Base-by-base conservation (phyloP, 2,888 invertebrate species). In the Drosophila differens region DNA sequence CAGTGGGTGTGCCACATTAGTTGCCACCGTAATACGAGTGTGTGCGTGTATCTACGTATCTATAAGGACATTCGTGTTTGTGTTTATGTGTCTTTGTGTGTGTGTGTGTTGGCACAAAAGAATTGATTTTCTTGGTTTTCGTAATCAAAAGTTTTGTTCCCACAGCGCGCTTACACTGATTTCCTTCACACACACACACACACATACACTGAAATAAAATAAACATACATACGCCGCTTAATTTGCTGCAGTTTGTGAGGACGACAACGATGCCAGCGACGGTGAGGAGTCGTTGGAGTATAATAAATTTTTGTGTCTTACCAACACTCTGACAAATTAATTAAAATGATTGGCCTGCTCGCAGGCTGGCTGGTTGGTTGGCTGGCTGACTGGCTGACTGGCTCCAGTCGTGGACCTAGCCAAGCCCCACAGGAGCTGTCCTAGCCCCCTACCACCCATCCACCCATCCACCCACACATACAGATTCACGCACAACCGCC, bases 251-350 rank as follows among this genome's bases (percentile, higher is more conserved):
- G 84, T 79, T 82, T 76, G 77, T 77, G 47, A 58, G 70, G 59
- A 66, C 60, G 47, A 49, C 61, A 51, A 57, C 41, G 71, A 49
- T 52, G 52, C 44, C 51, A 64, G 37, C 64, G 35, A 55, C 61
- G 58, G 37, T 62, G 73, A 58, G 68, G 74, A 76, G 76, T 76
- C 81, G 72, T 76, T 84, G 76, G 82, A 85, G 89, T 85, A 82
- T 89, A 88, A 90, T 83, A 85, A 83, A 86, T 90, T 90, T 89
- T 82, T 89, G 86, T 85, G 88, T 89, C 83, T 76, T 83, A 85
- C 89, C 85, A 91, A 90, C 87, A 87, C 90, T 90, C 89, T 91
- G 90, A 91, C 91, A 91, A 92, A 92, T 92, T 92, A 92, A 92
- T 92, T 92, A 92, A 92, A 91, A 91, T 88, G 91, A 89, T 92